Evolutionary conservation across 2,113 vertebrate species (phyloP).

Genomic region (Centropus bengalensis): DNA sequence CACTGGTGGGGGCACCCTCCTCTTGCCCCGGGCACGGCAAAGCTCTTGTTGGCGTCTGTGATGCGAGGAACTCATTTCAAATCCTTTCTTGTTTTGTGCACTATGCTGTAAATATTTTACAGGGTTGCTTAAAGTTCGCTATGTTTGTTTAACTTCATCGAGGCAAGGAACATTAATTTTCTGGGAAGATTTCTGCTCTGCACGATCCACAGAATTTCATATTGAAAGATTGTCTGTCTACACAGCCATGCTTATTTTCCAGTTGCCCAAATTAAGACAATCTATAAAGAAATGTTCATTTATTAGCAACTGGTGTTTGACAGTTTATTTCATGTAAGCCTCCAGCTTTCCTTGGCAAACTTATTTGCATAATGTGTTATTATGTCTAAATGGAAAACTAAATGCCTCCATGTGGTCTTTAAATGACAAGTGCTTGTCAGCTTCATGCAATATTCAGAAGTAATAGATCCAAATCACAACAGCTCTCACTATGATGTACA

Average conservation of each 20-base stretch:
- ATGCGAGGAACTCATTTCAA: accelerated
- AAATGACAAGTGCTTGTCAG: constrained; percentile 87
- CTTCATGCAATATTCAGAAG: constrained; percentile 86
- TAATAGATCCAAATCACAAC: constrained; percentile 84
- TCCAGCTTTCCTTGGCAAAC: constrained; percentile 82
- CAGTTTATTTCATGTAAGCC: constrained; percentile 83
- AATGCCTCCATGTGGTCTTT: constrained; percentile 86
- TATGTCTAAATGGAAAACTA: constrained; percentile 88
- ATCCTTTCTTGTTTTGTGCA: not conserved
- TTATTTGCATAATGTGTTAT: constrained; percentile 89
- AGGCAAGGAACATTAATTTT: constrained; percentile 28
- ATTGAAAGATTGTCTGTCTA: constrained; percentile 38
- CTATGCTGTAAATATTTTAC: not conserved
- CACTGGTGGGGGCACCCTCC: accelerated
- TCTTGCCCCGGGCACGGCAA: accelerated
- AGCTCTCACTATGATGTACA: constrained; percentile 74
- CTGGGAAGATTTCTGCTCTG: constrained; percentile 32
- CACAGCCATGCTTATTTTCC: constrained; percentile 65
- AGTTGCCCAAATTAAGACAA: constrained; percentile 78
- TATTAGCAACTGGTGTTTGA: constrained; percentile 86
- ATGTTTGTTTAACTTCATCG: constrained; percentile 15
- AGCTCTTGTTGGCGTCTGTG: accelerated
- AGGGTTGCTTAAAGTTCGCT: constrained; percentile 12
- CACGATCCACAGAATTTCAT: not conserved
- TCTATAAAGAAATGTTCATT: constrained; percentile 84